These are phyloP conservation scores for Gorilla gorilla DNA, from an alignment of 2,113 vertebrate genomes.

Conservation along the genomic window DNA sequence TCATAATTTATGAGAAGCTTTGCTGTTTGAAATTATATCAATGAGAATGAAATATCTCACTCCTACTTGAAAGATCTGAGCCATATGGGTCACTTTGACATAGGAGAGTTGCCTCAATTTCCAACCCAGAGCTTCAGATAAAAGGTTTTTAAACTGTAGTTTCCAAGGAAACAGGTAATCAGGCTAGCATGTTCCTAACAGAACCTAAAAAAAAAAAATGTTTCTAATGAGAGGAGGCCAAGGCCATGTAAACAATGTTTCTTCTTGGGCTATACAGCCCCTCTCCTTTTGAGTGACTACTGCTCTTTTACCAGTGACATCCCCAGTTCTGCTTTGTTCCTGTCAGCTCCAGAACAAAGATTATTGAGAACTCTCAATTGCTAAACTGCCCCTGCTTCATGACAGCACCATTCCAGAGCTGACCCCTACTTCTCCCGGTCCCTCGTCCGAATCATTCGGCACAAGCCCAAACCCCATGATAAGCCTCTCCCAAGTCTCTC, in stretches of 20 bases:
- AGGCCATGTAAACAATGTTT: background rate
- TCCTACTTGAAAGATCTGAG: background rate
- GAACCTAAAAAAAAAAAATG: background rate
- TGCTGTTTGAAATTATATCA: background rate
- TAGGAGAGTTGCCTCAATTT: background rate
- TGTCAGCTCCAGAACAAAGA: background rate
- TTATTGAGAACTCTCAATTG: background rate
- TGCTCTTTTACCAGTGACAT: background rate
- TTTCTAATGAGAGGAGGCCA: background rate
- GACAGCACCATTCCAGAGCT: background rate
- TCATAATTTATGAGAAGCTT: background rate
- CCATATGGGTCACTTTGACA: background rate
- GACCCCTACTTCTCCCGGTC: rapidly evolving
- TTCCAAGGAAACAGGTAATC: constrained; percentile 9
- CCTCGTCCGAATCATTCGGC: background rate
- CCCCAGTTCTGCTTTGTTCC: background rate
- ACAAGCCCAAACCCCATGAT: background rate
- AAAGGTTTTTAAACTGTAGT: background rate
- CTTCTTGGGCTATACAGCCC: background rate
- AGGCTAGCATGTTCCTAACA: background rate
- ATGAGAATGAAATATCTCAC: background rate
- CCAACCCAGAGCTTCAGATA: background rate
- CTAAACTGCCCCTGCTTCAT: background rate
- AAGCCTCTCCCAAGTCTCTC: background rate
- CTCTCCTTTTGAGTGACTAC: background rate